Percentiles rank a stretch among this genome's conserved stretches.
Conservation (phyloP, 2,888 invertebrate species). For the Lacanobia oleracea region DNA sequence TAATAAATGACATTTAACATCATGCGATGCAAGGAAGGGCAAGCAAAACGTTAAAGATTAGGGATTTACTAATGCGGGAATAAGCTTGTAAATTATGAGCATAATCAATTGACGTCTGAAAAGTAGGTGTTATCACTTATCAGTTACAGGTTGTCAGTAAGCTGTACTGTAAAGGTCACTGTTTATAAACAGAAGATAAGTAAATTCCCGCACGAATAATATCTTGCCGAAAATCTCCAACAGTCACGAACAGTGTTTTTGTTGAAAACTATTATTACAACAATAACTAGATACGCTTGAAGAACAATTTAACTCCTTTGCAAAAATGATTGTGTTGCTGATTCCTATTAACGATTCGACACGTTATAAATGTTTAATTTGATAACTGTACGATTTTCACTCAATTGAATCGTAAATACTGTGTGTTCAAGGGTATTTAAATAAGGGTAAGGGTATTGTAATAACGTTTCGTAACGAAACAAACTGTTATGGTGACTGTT, state of each 20-base stretch:
- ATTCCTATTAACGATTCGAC: conserved; percentile 57
- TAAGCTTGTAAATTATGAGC: conserved; percentile 31
- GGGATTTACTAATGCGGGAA: conserved; percentile 48
- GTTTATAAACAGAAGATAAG: conserved; percentile 49
- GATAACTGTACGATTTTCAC: conserved; percentile 37
- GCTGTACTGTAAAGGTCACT: conserved; percentile 43
- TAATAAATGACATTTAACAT: conserved; percentile 57
- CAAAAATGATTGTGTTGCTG: conserved; percentile 24
- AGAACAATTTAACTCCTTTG: conserved; percentile 19
- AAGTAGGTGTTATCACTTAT: conserved; percentile 42
- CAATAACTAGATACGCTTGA: conserved; percentile 18
- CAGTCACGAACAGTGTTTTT: conserved; percentile 60
- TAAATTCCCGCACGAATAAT: conserved; percentile 53
- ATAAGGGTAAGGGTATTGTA: too few species aligned
- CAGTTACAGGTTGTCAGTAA: conserved; percentile 38
- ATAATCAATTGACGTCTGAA: conserved; percentile 35
- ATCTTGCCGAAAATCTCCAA: conserved; percentile 49
- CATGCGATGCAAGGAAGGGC: conserved; percentile 45
- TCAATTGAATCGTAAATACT: conserved; percentile 52
- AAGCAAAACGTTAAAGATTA: conserved; percentile 45
- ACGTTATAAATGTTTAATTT: conserved; percentile 48
- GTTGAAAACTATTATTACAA: conserved; percentile 62
- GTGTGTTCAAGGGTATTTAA: conserved; percentile 43
- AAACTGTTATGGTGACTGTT: conserved; percentile 55
- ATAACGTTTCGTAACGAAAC: conserved; percentile 61